Percentiles rank a stretch among this genome's conserved stretches.
Evolutionary conservation across 1,140 invertebrate species (phyloP).

Genomic region (Neodiprion fabricii): DNA sequence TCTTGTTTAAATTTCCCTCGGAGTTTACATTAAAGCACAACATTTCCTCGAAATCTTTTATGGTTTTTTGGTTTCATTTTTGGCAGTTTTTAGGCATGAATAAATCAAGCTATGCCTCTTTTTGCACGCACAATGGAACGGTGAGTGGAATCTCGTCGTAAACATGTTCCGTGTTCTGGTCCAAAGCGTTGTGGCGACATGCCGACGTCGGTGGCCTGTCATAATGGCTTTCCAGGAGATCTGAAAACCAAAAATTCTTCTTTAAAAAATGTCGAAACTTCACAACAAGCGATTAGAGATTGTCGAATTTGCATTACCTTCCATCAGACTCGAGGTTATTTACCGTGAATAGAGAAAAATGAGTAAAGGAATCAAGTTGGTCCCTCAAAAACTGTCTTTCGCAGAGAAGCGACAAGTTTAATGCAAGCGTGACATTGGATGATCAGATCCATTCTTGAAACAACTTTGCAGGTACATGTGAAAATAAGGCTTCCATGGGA

Average conservation of each 20-base stretch:
- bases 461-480: too few species aligned
- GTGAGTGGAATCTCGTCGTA: slow-evolving; percentile 57
- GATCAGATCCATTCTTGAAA: too few species aligned
- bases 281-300: too few species aligned
- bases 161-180: slow-evolving; percentile 49
- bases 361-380: too few species aligned
- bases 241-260: slow-evolving; percentile 29
- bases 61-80: slow-evolving; percentile 8
- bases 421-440: too few species aligned
- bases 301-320: too few species aligned
- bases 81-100: background rate
- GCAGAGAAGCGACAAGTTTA: too few species aligned
- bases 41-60: background rate
- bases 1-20: background rate
- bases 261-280: too few species aligned
- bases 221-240: slow-evolving; percentile 55
- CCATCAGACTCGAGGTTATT: too few species aligned
- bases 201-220: slow-evolving; percentile 48
- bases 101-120: slow-evolving; percentile 31
- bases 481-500: too few species aligned
- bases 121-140: slow-evolving; percentile 34
- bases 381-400: too few species aligned
- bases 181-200: slow-evolving; percentile 28
- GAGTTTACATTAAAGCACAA: background rate
- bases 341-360: too few species aligned